A percentile compares a stretch with the other conserved stretches of the same genome.
These are phyloP conservation scores for Portunus trituberculatus DNA, from an alignment of 1,140 invertebrate species.

Conservation along the genomic window DNA sequence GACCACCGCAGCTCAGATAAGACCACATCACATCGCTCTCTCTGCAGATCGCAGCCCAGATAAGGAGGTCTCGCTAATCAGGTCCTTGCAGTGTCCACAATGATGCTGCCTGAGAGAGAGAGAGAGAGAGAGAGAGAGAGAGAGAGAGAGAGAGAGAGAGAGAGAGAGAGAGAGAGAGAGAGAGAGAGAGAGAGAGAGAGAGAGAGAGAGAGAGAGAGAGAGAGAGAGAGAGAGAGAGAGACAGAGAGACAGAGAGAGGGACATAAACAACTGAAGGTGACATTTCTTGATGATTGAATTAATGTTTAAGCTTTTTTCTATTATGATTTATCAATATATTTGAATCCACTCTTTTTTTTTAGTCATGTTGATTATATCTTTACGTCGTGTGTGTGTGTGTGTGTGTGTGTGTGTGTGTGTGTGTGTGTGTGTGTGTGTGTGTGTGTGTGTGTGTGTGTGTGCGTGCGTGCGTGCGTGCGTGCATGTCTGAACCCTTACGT, in stretches of 20 bases:
- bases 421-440: neutral
- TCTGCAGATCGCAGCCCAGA: slow-evolving; percentile 27
- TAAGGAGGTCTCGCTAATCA: neutral
- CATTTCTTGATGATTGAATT: no score
- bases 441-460: neutral
- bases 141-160: slow-evolving; percentile 59
- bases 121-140: slow-evolving; percentile 51
- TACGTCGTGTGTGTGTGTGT: no score
- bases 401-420: neutral
- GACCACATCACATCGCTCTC: neutral
- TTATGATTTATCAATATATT: no score
- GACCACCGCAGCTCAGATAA: neutral
- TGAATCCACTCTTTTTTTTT: no score
- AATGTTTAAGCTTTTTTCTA: no score
- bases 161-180: slow-evolving; percentile 46
- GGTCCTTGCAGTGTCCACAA: neutral
- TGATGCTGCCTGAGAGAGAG: neutral
- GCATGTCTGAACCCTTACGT: neutral
- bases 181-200: slow-evolving; percentile 40
- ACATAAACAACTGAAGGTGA: neutral
- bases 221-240: neutral
- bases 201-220: no score
- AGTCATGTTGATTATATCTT: no score
- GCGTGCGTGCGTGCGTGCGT: neutral
- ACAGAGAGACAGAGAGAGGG: no score